phyloP scores from a whole-genome alignment of 2,797 vertebrate genomes.

The Chaetodon trifasciatus region DNA sequence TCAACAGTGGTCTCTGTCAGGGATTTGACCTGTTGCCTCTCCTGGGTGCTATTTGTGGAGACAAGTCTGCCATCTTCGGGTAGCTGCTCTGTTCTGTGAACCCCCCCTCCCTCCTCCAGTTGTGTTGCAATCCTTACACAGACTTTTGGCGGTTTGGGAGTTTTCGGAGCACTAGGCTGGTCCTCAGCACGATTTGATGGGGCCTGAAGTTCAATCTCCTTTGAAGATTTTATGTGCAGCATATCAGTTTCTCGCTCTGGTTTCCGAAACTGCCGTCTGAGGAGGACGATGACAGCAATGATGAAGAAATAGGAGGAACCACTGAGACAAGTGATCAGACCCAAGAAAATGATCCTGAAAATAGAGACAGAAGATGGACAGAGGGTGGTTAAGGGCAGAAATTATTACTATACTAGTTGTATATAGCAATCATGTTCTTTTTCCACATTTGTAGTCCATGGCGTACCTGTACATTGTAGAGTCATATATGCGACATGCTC shows the following conservation, averaged over 20 bases:
- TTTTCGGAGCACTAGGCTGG: background rate
- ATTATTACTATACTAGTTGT: background rate
- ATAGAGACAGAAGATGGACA: background rate
- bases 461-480: conserved; percentile 86
- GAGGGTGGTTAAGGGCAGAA: background rate
- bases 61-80: background rate
- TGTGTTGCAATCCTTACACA: background rate
- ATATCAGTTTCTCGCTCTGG: conserved; percentile 37
- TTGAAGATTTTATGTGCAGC: conserved; percentile 4
- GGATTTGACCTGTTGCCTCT: conserved; percentile 17
- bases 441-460: background rate
- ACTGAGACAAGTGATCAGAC: conserved; percentile 80
- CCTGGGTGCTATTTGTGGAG: background rate
- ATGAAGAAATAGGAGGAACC: conserved; percentile 83
- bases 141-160: conserved; percentile 8
- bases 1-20: conserved; percentile 29
- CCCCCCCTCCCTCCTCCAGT: conserved; percentile 22
- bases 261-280: conserved; percentile 76
- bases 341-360: conserved; percentile 82
- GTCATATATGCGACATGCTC: conserved; percentile 91
- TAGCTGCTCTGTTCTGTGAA: background rate
- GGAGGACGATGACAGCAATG: conserved; percentile 81
- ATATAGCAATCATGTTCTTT: background rate
- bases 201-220: conserved; percentile 64
- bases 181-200: conserved; percentile 1